These are phyloP conservation scores for Myiothlypis chrysogaster DNA, from an alignment of 2,797 vertebrate genomes.

Conservation along the genomic window DNA sequence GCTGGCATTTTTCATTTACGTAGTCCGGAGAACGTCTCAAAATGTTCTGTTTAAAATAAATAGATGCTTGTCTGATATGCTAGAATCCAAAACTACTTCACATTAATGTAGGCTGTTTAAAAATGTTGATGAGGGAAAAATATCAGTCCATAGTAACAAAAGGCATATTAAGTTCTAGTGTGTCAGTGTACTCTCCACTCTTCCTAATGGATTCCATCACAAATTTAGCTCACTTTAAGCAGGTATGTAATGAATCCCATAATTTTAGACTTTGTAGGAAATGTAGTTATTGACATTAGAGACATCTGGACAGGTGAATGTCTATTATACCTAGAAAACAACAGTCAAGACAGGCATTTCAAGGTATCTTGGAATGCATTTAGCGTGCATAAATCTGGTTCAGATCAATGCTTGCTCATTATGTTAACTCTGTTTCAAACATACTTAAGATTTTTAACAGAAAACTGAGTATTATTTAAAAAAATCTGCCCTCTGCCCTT, in stretches of 20 bases:
- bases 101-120: neutral
- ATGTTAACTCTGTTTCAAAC: neutral
- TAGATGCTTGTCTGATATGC: neutral
- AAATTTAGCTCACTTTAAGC: neutral
- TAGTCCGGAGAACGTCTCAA: neutral
- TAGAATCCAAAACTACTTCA: neutral
- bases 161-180: neutral
- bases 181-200: neutral
- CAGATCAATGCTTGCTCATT: neutral
- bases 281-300: neutral
- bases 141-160: neutral
- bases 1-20: neutral
- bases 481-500: rapidly evolving
- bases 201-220: neutral
- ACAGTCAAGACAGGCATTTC: neutral
- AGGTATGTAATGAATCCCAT: neutral
- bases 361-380: neutral
- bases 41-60: neutral
- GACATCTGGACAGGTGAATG: neutral
- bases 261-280: neutral
- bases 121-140: neutral
- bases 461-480: neutral
- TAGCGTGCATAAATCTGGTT: neutral
- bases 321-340: neutral
- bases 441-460: neutral